A percentile compares a stretch with the other conserved stretches of the same genome.
phyloP scores from a whole-genome alignment of 2,113 vertebrate species.

The Catharus bicknelli region DNA sequence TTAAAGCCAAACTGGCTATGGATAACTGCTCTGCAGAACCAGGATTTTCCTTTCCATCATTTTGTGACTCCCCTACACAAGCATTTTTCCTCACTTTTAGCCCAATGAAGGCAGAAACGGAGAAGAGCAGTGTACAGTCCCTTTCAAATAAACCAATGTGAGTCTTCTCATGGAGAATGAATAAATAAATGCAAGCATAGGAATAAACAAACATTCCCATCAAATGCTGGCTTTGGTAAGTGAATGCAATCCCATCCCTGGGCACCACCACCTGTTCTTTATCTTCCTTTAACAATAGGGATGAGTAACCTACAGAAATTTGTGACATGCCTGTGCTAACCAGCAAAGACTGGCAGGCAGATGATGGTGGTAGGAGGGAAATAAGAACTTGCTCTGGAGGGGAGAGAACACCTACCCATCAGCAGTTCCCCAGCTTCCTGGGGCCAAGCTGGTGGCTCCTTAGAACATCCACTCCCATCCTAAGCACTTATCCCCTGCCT shows the following conservation, averaged over 20 bases:
- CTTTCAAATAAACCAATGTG: neutral
- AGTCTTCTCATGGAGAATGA: neutral
- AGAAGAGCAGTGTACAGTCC: neutral
- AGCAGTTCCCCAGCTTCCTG: neutral
- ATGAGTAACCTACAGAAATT: neutral
- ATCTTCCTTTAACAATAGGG: neutral
- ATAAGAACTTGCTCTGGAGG: fast-evolving
- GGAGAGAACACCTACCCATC: neutral
- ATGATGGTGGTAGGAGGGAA: neutral
- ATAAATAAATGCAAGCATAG: neutral
- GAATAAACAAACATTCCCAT: neutral
- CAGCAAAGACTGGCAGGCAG: neutral
- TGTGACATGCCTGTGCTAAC: fast-evolving
- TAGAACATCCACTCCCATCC: neutral
- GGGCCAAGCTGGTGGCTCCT: neutral
- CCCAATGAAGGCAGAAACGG: fast-evolving
- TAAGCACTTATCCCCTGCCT: fast-evolving
- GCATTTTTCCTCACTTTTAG: neutral
- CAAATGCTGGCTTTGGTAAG: neutral
- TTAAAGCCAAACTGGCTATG: neutral
- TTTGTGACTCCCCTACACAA: neutral
- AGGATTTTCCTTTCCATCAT: neutral
- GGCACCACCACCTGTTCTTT: fast-evolving
- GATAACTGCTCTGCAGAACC: neutral
- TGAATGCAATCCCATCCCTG: neutral